Base-by-base conservation (phyloP, 1,140 invertebrate genomes). In the Rhagoletis zephyria region DNA sequence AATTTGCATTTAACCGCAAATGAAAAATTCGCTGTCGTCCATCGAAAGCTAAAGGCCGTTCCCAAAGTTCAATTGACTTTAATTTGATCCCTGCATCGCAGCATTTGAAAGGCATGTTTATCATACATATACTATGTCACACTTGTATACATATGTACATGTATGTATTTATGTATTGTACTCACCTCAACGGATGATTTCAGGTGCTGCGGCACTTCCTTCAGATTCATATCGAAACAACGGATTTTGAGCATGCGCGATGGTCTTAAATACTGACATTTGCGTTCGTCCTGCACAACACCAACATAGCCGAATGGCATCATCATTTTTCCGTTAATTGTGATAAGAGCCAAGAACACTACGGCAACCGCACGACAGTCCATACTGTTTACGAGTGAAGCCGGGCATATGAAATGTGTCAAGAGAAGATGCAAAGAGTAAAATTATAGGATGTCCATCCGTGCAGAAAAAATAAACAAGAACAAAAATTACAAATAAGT, bases 171-270 rank as follows among this genome's bases (percentile, higher is more conserved):
- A 14, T 63, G 10, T 12, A 12, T 5, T 48, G 1, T 40, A 87
- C 91, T 91, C 89, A 95, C 94, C 94, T 95, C 94, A 85, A 95
- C 94, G 65, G 93, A 94, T 87, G 91, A 91, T 89, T 93, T 94
- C 5, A 95, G 92, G 87, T 90, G 91, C 86, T 91, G 94, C 0
- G 94, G 94, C 89, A 95, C 94, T 87, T 93, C 93, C 61, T 90
- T 91, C n/a, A 95, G 91, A 88, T 94, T 91, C 81, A 95, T 91
- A 2, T 93, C 93, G 6, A 91, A 93, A 89, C 94, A 95, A 30
- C 94, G 92, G 0, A 94, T 94, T 0, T 94, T 94, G 87, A 94
- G 93, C 92, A 95, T 93, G 63, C 94, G 93, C 87, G 93, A 94
- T 1, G 94, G 94, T 56, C 93, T 92, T 3, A 93, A 93, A 88